Percentiles rank a stretch among this genome's conserved stretches.
Conservation (phyloP, 2,113 vertebrate genomes). For the Nansenia antarctica region DNA sequence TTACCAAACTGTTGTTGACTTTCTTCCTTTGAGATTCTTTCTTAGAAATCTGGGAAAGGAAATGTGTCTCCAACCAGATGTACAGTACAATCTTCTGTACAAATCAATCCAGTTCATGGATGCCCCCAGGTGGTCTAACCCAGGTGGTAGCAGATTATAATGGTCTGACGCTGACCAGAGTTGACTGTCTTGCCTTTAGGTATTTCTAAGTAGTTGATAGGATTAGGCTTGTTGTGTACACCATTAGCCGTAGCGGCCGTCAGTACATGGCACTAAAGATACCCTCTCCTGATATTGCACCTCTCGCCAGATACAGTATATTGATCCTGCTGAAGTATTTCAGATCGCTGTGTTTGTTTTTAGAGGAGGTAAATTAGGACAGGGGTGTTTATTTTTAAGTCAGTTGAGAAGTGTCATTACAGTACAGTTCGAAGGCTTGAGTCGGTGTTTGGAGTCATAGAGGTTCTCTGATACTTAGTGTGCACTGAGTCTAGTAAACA, state of each 20-base stretch:
- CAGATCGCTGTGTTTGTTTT: conserved; percentile 12
- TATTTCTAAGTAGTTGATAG: conserved; percentile 72
- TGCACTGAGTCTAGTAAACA: conserved; percentile 17
- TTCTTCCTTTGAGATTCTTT: too few species aligned
- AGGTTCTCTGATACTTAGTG: conserved; percentile 17
- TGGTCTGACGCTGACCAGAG: conserved; percentile 21
- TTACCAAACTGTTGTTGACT: too few species aligned
- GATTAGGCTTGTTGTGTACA: conserved; percentile 67
- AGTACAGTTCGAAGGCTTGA: neutral
- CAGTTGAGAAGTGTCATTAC: conserved; percentile 29
- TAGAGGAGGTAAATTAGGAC: conserved; percentile 23
- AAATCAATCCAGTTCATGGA: too few species aligned
- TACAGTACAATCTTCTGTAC: too few species aligned
- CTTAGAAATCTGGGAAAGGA: too few species aligned
- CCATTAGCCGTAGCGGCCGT: conserved; percentile 19
- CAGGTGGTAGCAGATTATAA: neutral
- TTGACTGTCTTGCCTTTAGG: conserved; percentile 51
- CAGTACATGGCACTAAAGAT: conserved; percentile 18
- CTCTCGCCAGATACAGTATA: conserved; percentile 24
- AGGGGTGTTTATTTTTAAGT: conserved; percentile 22
- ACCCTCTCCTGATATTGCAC: conserved; percentile 5
- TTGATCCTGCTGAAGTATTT: conserved; percentile 39
- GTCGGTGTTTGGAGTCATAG: neutral
- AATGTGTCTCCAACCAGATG: too few species aligned
- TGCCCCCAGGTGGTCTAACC: too few species aligned